phyloP scores from a whole-genome alignment of 1,140 invertebrate genomes.

The Drosophila sulfurigaster region DNA sequence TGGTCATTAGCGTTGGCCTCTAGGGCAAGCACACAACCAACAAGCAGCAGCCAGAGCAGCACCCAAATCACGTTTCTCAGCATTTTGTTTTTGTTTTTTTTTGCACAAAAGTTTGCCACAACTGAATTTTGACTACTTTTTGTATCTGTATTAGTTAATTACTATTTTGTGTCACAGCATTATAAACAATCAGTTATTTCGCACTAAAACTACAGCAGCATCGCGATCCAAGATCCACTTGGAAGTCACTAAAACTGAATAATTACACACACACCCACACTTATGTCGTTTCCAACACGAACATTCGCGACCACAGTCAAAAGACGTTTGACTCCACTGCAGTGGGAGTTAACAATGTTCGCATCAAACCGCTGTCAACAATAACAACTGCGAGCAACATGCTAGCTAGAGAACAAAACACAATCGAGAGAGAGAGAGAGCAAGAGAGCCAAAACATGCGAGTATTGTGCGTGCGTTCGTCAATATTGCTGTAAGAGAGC shows the following conservation, averaged over 20 bases:
- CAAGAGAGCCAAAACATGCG: not conserved
- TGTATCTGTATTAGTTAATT: slow-evolving; percentile 31
- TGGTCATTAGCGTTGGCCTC: slow-evolving; percentile 58
- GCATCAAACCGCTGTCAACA: slow-evolving; percentile 16
- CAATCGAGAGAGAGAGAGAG: not conserved
- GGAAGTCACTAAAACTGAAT: not conserved
- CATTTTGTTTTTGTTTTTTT: slow-evolving; percentile 24
- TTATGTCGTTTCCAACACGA: not conserved
- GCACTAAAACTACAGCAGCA: not conserved
- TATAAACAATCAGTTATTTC: not conserved
- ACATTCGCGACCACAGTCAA: not conserved
- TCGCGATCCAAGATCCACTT: not conserved
- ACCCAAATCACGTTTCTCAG: slow-evolving; percentile 1
- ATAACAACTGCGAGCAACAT: slow-evolving; percentile 1
- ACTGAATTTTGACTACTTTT: slow-evolving; percentile 23
- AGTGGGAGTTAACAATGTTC: slow-evolving; percentile 6
- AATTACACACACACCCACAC: not conserved
- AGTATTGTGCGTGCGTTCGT: not conserved
- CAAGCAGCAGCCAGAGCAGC: slow-evolving; percentile 1
- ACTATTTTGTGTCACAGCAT: not conserved
- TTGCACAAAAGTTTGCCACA: not conserved
- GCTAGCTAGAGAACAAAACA: not conserved
- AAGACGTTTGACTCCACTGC: slow-evolving; percentile 3
- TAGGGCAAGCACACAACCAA: slow-evolving; percentile 8
- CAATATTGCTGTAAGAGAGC: not conserved